Evolutionary conservation across 2,797 vertebrate genomes (phyloP).

Genomic region (Chloroceryle inda): DNA sequence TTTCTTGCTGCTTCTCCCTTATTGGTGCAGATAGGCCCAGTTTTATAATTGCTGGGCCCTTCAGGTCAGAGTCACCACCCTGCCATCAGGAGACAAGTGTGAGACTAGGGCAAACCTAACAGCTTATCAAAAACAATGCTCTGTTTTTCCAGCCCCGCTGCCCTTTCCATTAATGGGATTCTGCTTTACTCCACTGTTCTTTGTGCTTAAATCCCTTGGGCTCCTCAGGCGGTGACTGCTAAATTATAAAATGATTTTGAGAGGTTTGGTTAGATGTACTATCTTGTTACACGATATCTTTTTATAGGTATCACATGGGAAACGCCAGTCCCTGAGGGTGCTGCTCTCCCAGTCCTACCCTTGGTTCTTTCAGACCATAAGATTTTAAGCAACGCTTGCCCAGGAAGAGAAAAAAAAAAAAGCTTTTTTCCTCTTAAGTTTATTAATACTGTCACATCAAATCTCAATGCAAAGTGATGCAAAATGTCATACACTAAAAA

Average conservation of each 20-base stretch:
- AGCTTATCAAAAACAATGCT: background rate
- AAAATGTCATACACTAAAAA: conserved; percentile 6
- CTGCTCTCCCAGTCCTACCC: background rate
- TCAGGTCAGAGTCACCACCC: background rate
- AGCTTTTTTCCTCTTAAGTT: background rate
- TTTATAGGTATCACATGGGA: background rate
- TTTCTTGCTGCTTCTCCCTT: background rate
- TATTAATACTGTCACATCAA: conserved; percentile 3
- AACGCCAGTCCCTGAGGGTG: background rate
- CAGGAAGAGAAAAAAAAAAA: background rate
- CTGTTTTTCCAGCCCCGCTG: background rate
- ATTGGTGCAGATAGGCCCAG: background rate
- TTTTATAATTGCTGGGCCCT: background rate
- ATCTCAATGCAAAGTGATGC: background rate
- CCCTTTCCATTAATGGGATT: background rate
- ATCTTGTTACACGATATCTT: background rate
- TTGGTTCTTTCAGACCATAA: background rate
- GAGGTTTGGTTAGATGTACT: background rate
- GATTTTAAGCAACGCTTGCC: background rate
- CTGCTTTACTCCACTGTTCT: background rate
- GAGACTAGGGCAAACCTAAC: background rate
- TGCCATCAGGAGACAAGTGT: background rate
- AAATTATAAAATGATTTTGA: conserved; percentile 27
- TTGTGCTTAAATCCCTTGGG: background rate
- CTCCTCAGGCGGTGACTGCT: background rate